Evolutionary conservation across 1,140 invertebrate genomes (phyloP).

Genomic region (Musca vetustissima): DNA sequence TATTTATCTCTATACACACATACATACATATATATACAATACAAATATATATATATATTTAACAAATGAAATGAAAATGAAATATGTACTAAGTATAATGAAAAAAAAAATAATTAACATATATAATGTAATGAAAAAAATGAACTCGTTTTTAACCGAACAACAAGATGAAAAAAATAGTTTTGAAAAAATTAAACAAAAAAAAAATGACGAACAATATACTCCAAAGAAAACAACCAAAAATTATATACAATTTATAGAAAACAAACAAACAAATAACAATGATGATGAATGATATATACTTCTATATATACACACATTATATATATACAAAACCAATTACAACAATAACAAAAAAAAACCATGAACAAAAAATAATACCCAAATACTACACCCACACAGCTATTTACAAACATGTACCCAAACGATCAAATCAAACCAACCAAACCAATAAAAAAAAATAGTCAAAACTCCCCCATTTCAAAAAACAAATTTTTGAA

Average conservation of each 20-base stretch:
- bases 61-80: constrained; percentile 1
- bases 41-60: not conserved
- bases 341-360: constrained; percentile 20
- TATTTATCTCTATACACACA: constrained; percentile 23
- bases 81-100: not conserved
- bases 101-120: not conserved
- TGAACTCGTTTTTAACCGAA: constrained; percentile 13
- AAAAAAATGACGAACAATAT: constrained; percentile 26
- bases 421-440: not conserved
- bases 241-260: constrained; percentile 26
- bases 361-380: not conserved
- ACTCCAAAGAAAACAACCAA: constrained; percentile 33
- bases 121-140: constrained; percentile 2
- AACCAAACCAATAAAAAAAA: not conserved
- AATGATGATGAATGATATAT: constrained; percentile 36
- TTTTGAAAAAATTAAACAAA: constrained; percentile 2
- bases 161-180: constrained; percentile 9
- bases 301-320: constrained; percentile 40
- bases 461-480: too few species aligned
- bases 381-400: not conserved
- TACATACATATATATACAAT: constrained; percentile 7
- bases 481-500: not conserved
- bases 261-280: constrained; percentile 22
- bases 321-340: constrained; percentile 23
- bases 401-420: not conserved